phyloP scores from a whole-genome alignment of 2,797 vertebrate genomes.

The Onychomys torridus region DNA sequence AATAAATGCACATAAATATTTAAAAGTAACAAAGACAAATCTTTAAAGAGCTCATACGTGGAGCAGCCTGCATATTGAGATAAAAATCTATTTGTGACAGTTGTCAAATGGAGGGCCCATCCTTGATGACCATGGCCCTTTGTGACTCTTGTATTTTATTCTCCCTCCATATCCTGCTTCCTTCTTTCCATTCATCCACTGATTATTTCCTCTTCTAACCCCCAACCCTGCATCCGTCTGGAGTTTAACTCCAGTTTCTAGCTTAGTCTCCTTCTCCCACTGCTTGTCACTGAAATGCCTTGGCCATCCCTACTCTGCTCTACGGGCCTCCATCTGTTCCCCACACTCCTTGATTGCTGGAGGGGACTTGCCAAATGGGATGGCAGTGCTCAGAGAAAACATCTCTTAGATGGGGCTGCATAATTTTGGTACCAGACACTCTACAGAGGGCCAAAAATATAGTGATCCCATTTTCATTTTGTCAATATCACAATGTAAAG shows the following conservation, averaged over 20 bases:
- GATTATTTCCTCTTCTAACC: not conserved
- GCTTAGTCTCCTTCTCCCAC: not conserved
- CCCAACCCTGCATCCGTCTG: not conserved
- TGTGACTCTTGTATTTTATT: not conserved
- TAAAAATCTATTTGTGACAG: conserved; percentile 27
- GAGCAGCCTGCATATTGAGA: not conserved
- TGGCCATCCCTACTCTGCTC: not conserved
- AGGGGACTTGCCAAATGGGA: conserved; percentile 37
- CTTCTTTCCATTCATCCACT: not conserved
- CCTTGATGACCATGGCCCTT: not conserved
- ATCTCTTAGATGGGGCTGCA: not conserved
- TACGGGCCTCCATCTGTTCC: conserved; percentile 53
- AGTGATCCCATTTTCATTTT: conserved; percentile 57
- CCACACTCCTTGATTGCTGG: not conserved
- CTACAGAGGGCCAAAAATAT: not conserved
- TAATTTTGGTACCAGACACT: conserved; percentile 43
- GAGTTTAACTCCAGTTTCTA: conserved; percentile 9
- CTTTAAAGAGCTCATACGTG: not conserved
- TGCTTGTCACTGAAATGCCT: conserved; percentile 4
- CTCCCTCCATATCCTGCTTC: not conserved
- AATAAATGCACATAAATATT: not conserved
- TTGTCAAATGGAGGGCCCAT: not conserved
- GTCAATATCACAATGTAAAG: conserved; percentile 38
- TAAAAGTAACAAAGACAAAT: not conserved
- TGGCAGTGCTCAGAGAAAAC: not conserved